Percentiles rank a stretch among this genome's conserved stretches.
phyloP scores from a whole-genome alignment of 2,113 vertebrate genomes.

The Chamaea fasciata region DNA sequence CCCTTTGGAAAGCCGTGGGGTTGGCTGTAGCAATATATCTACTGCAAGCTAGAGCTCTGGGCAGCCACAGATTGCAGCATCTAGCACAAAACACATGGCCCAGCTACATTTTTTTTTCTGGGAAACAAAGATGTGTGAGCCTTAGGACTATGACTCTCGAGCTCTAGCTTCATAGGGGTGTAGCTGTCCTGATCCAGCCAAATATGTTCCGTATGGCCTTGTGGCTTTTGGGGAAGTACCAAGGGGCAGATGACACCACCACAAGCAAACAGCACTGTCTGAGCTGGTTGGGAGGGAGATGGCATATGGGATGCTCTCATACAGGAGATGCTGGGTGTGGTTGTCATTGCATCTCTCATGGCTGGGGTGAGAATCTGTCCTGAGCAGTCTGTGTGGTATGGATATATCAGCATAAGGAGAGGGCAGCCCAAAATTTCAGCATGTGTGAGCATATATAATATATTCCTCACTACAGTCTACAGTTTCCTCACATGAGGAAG shows the following conservation, averaged over 20 bases:
- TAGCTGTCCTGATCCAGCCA: not conserved
- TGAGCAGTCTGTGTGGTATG: not conserved
- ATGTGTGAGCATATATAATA: not conserved
- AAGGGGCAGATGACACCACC: not conserved
- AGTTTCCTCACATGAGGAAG: not conserved
- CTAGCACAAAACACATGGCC: not conserved
- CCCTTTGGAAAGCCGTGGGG: not conserved
- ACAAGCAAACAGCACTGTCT: rapidly evolving
- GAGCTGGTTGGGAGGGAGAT: not conserved
- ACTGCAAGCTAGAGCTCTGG: not conserved
- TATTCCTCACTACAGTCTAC: not conserved
- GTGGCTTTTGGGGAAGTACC: not conserved
- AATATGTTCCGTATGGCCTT: not conserved
- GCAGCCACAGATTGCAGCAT: not conserved
- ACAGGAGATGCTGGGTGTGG: not conserved
- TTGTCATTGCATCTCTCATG: not conserved
- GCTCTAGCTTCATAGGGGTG: not conserved
- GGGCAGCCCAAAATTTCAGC: not conserved
- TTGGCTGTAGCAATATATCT: not conserved
- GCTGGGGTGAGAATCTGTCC: not conserved
- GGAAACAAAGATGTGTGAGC: not conserved
- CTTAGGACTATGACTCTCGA: not conserved
- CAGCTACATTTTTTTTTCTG: not conserved
- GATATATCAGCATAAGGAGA: not conserved
- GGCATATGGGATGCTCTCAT: not conserved